Evolutionary conservation across 2,797 vertebrate genomes (phyloP).

Genomic region (Streptopelia turtur): DNA sequence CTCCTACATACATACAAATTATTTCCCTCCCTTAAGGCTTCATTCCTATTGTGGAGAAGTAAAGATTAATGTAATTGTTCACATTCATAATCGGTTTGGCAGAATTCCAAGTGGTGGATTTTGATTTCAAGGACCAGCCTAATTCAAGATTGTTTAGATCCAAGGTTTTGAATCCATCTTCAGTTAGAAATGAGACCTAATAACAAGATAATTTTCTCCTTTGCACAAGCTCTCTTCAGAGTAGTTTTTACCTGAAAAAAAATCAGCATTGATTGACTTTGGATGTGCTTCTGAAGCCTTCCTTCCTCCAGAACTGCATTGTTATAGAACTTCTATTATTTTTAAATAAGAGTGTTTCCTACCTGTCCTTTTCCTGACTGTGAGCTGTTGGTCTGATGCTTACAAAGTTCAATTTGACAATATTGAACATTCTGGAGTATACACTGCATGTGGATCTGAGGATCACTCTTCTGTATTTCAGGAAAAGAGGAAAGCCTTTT

Average conservation of each 20-base stretch:
- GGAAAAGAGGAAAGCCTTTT: neutral
- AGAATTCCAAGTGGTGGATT: neutral
- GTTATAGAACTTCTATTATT: neutral
- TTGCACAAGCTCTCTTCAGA: neutral
- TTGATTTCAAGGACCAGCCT: neutral
- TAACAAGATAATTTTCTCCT: neutral
- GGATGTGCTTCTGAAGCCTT: neutral
- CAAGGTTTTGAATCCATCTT: neutral
- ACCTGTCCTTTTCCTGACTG: neutral
- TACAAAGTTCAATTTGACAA: neutral
- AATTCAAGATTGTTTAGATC: neutral
- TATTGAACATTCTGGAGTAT: neutral
- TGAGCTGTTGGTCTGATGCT: neutral
- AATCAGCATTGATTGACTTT: neutral
- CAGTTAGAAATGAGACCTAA: neutral
- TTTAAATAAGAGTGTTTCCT: neutral
- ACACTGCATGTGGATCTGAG: neutral
- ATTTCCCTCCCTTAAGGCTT: neutral
- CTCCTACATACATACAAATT: neutral
- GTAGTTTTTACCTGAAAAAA: neutral
- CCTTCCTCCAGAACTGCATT: neutral
- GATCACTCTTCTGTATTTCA: neutral
- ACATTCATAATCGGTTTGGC: neutral
- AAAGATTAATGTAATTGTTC: neutral
- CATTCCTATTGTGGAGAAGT: neutral